phyloP scores from a whole-genome alignment of 2,113 vertebrate genomes.

The Oncorhynchus mykiss region DNA sequence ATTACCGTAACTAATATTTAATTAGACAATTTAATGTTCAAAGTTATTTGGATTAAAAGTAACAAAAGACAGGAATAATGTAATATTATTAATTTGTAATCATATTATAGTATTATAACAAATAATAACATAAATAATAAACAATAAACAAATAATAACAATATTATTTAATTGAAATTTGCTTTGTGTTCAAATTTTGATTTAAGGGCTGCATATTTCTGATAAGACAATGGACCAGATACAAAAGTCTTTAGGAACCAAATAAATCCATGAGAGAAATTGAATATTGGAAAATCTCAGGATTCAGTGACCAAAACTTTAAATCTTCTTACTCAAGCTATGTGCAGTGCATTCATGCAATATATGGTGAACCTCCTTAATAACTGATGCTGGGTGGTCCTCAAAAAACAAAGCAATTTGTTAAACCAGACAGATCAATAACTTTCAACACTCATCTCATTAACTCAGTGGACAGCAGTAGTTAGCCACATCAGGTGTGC shows the following conservation, averaged over 20 bases:
- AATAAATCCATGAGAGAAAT: neutral
- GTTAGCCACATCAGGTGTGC: conserved; percentile 42
- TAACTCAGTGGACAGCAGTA: conserved; percentile 12
- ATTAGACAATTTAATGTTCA: too few relatives aligned
- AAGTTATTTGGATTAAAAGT: too few relatives aligned
- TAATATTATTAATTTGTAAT: conserved; percentile 1
- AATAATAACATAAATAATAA: conserved; percentile 7
- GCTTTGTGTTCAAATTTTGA: neutral
- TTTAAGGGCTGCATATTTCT: neutral
- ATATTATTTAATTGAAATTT: neutral
- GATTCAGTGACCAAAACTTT: too few relatives aligned
- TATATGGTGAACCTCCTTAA: too few relatives aligned
- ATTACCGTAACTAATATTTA: too few relatives aligned
- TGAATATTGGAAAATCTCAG: neutral
- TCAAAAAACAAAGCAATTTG: conserved; percentile 54
- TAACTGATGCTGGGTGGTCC: conserved; percentile 35
- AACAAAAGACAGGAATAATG: neutral
- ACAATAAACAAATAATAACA: conserved; percentile 9
- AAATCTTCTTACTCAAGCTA: too few relatives aligned
- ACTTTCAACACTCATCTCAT: conserved; percentile 22
- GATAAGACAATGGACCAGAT: too few relatives aligned
- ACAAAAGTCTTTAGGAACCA: too few relatives aligned
- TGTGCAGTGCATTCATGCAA: too few relatives aligned
- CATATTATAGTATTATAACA: neutral
- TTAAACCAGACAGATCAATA: conserved; percentile 43